Evolutionary conservation across 2,113 vertebrate genomes (phyloP).

Genomic region (Dromaius novaehollandiae): DNA sequence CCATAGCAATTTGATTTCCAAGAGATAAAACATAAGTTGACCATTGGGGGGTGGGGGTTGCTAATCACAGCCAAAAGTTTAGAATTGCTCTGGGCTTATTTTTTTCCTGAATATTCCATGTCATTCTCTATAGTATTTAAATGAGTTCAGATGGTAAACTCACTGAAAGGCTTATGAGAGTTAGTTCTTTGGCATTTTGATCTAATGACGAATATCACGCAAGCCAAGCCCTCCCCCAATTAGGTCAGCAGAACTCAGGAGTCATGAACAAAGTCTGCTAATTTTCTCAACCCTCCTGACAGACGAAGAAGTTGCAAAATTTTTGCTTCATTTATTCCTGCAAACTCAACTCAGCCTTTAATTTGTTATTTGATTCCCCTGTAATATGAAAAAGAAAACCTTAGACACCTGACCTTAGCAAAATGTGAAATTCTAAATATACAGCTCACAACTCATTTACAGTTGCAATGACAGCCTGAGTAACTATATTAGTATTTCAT

Average conservation of each 20-base stretch:
- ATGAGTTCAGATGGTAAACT: background rate
- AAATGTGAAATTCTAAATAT: background rate
- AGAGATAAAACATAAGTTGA: background rate
- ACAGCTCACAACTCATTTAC: background rate
- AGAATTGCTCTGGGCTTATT: background rate
- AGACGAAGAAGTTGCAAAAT: background rate
- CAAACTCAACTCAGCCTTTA: background rate
- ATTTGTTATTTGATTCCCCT: background rate
- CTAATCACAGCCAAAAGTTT: background rate
- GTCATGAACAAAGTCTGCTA: background rate
- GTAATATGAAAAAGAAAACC: background rate
- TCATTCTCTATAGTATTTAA: background rate
- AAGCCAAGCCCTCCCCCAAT: background rate
- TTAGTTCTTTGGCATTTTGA: rapidly evolving
- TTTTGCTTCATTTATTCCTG: background rate
- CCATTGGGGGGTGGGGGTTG: background rate
- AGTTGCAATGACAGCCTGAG: background rate
- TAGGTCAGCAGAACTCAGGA: background rate
- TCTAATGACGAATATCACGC: background rate
- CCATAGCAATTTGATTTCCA: background rate
- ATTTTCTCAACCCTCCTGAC: background rate
- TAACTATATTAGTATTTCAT: background rate
- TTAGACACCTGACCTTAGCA: background rate
- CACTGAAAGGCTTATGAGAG: rapidly evolving
- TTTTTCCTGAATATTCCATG: background rate